Percentiles rank a stretch among this genome's conserved stretches.
phyloP scores from a whole-genome alignment of 2,113 vertebrate genomes.

The Grammatotria lemairii region DNA sequence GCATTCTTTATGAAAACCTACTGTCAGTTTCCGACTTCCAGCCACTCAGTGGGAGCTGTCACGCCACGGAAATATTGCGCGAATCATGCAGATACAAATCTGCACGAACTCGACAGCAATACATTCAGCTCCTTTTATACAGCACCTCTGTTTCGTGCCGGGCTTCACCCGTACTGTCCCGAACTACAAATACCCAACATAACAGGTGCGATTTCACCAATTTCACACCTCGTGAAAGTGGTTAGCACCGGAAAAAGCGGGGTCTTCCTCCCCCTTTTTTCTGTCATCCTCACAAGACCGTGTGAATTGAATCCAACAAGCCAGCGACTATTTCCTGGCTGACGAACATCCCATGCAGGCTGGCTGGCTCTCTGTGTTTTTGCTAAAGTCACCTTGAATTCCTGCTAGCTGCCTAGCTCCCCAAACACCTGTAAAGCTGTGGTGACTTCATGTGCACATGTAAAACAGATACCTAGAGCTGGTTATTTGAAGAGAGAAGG shows the following conservation, averaged over 20 bases:
- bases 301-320: background rate
- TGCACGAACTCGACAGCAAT: background rate
- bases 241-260: background rate
- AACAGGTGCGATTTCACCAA: background rate
- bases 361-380: background rate
- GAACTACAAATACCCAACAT: background rate
- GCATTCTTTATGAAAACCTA: background rate
- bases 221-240: background rate
- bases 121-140: background rate
- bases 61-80: background rate
- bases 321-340: background rate
- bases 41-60: background rate
- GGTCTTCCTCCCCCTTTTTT: background rate
- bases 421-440: background rate
- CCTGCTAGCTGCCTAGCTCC: conserved; percentile 38
- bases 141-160: background rate
- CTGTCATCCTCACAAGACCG: background rate
- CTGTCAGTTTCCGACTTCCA: background rate
- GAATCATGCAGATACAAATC: background rate
- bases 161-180: background rate
- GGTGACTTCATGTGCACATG: background rate
- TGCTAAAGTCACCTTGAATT: conserved; percentile 75
- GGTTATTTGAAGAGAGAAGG: background rate
- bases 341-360: background rate
- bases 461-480: background rate